A percentile compares a stretch with the other conserved stretches of the same genome.
Conservation (phyloP, 2,797 vertebrate species). For the Chaunax sp. region DNA sequence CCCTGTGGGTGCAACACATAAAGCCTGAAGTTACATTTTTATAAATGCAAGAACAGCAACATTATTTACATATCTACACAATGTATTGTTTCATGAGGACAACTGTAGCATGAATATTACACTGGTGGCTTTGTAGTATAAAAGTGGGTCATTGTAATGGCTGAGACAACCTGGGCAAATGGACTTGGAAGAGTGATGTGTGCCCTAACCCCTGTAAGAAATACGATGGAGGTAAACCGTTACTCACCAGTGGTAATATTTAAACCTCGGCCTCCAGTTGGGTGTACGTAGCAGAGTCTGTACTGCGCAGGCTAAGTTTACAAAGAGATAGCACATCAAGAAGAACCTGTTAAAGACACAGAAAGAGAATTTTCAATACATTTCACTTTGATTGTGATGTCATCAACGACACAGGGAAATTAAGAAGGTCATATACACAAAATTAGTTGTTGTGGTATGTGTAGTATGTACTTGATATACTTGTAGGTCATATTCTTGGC, state of each 20-base stretch:
- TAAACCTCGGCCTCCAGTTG: constrained; percentile 97
- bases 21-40: background rate
- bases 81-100: background rate
- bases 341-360: constrained; percentile 89
- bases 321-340: constrained; percentile 99
- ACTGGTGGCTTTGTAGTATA: background rate
- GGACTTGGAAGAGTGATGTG: background rate
- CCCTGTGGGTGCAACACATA: constrained; percentile 79
- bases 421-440: background rate
- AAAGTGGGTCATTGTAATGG: background rate
- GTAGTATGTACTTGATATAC: background rate
- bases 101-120: background rate
- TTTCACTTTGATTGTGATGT: background rate
- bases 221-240: background rate
- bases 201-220: background rate
- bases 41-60: background rate
- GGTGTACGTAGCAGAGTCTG: constrained; percentile 96
- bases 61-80: background rate
- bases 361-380: background rate
- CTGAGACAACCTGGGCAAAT: background rate
- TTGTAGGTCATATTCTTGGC: background rate
- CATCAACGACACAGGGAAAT: background rate
- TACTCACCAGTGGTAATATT: constrained; percentile 97
- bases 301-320: constrained; percentile 97
- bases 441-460: too few species aligned